These are phyloP conservation scores for Propithecus deckenii DNA, from an alignment of 2,797 vertebrate species.

Conservation along the genomic window DNA sequence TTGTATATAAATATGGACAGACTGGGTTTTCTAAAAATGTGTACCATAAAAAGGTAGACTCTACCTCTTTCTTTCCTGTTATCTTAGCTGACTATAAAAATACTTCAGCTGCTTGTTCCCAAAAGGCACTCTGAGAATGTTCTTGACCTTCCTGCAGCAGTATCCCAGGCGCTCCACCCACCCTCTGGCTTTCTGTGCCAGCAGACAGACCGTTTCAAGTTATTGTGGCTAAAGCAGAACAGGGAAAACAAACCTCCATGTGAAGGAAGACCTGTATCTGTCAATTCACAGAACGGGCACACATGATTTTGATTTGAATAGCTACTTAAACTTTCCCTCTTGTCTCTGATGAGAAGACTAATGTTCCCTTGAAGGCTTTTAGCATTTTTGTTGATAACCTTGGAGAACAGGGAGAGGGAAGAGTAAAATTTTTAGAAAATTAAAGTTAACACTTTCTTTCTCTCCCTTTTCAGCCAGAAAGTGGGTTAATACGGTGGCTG, in stretches of 20 bases:
- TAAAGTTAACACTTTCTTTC: neutral
- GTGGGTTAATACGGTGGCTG: neutral
- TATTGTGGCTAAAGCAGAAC: neutral
- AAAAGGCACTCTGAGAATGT: neutral
- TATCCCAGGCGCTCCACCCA: fast-evolving
- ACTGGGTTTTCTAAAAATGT: neutral
- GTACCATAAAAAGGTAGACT: neutral
- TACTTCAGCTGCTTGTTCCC: neutral
- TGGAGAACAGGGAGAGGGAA: neutral
- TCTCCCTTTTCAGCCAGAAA: neutral
- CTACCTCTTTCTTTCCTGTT: conserved; percentile 56
- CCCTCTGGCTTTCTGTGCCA: neutral
- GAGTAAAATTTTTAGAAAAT: conserved; percentile 6
- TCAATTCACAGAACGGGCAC: conserved; percentile 32
- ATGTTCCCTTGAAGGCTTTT: neutral
- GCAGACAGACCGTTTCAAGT: neutral
- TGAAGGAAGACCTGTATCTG: neutral
- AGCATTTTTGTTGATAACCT: neutral
- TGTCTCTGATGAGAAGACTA: neutral
- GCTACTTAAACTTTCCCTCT: neutral
- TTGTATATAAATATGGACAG: neutral
- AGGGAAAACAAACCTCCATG: neutral
- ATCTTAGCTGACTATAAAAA: conserved; percentile 65
- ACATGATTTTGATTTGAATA: neutral
- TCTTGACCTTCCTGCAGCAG: neutral